Conservation (phyloP, 2,888 invertebrate genomes). For the Sarcophaga rosellei region DNA sequence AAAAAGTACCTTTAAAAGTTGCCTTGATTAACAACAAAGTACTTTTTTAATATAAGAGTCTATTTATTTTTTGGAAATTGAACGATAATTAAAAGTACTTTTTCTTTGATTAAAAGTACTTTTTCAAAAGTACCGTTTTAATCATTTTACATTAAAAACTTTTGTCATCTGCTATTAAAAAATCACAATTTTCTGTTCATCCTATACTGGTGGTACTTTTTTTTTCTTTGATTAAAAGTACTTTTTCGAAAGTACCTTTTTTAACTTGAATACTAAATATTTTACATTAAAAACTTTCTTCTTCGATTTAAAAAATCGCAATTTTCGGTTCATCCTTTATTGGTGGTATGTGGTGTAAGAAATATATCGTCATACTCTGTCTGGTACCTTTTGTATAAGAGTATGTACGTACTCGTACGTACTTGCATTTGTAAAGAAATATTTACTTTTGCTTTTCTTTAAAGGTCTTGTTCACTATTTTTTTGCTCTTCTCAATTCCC, state of each 20-base stretch:
- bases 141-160: not conserved
- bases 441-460: conserved; percentile 64
- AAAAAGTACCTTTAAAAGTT: not conserved
- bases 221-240: too few relatives aligned
- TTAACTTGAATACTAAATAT: not conserved
- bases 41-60: too few relatives aligned
- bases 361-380: not conserved
- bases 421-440: conserved; percentile 28
- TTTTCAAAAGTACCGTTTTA: not conserved
- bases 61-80: too few relatives aligned
- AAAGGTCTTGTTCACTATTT: conserved; percentile 36
- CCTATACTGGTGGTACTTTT: not conserved
- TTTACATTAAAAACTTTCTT: not conserved
- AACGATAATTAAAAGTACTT: too few relatives aligned
- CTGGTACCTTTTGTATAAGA: not conserved
- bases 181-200: not conserved
- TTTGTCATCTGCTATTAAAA: not conserved
- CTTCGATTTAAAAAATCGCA: not conserved
- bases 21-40: too few relatives aligned
- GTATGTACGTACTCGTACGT: conserved; percentile 1
- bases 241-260: not conserved
- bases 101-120: too few relatives aligned
- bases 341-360: not conserved
- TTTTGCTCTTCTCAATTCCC: not conserved
- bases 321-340: conserved; percentile 27